phyloP scores from a whole-genome alignment of 2,888 invertebrate genomes.

The Ceramica pisi region DNA sequence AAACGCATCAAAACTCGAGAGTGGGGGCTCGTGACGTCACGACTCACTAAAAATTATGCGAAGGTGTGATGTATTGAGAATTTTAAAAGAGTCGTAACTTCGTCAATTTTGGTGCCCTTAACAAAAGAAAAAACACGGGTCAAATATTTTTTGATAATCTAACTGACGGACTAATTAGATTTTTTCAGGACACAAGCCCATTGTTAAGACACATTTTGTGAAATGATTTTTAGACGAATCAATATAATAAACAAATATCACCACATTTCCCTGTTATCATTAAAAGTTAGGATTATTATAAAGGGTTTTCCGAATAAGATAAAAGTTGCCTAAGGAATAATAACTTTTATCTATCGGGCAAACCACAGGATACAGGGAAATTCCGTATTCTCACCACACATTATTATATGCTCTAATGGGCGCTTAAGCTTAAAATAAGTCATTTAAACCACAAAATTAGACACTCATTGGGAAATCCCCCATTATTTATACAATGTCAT shows the following conservation, averaged over 20 bases:
- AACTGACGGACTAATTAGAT: too few species aligned
- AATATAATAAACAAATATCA: background rate
- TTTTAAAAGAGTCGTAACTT: too few species aligned
- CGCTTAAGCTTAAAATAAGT: background rate
- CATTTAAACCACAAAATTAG: slow-evolving; percentile 20
- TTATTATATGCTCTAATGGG: slow-evolving; percentile 8
- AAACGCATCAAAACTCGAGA: too few species aligned
- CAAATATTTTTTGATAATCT: too few species aligned
- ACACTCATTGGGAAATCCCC: slow-evolving; percentile 32
- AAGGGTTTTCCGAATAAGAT: background rate
- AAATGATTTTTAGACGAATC: background rate
- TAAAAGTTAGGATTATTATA: background rate
- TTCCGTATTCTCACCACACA: slow-evolving; percentile 10
- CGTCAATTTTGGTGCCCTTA: too few species aligned
- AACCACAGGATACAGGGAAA: slow-evolving; percentile 14
- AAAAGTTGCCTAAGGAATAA: background rate
- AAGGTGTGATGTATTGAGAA: too few species aligned
- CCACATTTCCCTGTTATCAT: background rate
- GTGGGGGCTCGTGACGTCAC: too few species aligned
- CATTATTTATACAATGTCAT: slow-evolving; percentile 1
- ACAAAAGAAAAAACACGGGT: too few species aligned
- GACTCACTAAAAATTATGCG: too few species aligned
- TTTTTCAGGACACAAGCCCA: too few species aligned
- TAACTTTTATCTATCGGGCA: slow-evolving; percentile 15
- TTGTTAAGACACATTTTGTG: too few species aligned